Base-by-base conservation (phyloP, 2,888 invertebrate species). In the Ectemnius cavifrons region DNA sequence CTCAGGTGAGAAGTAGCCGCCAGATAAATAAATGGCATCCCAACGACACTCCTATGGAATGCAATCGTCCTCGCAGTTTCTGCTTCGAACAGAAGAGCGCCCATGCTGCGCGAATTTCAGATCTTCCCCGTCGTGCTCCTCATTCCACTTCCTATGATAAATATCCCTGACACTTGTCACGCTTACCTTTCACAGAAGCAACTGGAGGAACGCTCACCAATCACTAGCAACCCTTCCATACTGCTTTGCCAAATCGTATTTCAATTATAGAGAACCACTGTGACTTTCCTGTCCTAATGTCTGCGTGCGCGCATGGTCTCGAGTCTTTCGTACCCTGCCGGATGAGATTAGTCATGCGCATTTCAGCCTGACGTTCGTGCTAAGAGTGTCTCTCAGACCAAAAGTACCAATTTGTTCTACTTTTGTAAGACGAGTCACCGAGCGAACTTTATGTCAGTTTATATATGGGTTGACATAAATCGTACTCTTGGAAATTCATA, bases 261-360 rank as follows among this genome's bases (percentile, higher is more conserved):
- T 37, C 37, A 37, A 8, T 37, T 37, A 37, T 11, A 11, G 37
- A 37, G 37, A 37, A 37, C 37, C 37, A 37, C 37, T 8, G 37
- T 37, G 37, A 37, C 37, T 37, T 37, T 37, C 11, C 37, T 37
- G 11, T 6, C 37, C 37, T 37, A 37, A 37, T 37, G 37, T 37
- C 37, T 37, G 5, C 11, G 37, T 37, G 8, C 37, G 37, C 8
- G 8, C 37, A 37, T 37, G 37, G 11, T 37, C 11, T 11, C 37
- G 8, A 11, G 37, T 37, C 37, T 37, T 37, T 37, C 6, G 5
- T 8, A 37, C 37, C 37, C 37, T 80, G 65, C 77, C 77, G 56
- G 63, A 61, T 52, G 57, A 61, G 75, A 82, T 81, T 80, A 75
- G 82, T 82, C 75, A 82, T 77, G 71, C 79, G 63, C 79, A 77